Base-by-base conservation (phyloP, 2,888 invertebrate species). In the Labia minor region DNA sequence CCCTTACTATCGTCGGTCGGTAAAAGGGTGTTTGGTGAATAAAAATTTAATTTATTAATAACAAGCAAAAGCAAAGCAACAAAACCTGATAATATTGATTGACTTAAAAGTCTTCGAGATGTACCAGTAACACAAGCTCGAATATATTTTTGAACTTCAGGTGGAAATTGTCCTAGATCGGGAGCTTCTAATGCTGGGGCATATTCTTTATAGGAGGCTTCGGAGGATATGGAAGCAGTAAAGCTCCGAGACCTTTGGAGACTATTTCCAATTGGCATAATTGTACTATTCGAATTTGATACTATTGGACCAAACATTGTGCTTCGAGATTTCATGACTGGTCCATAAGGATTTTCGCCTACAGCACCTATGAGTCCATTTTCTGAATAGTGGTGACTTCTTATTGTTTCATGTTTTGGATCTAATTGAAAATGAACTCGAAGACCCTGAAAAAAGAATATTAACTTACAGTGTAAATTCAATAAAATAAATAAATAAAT, bases 91-190 rank as follows among this genome's bases (percentile, higher is more conserved):
- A 49, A 10, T n/a, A 49, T 49, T 4, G 49, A 49, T 49, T 49
- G 49, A 16, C 16, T 49, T 49, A 49, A 49, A n/a, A 49, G 49
- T 11, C 49, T 4, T 49, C n/a, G 14, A 14, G 6, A 49, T 8
- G 49, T 73, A 85, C 85, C 85, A 77, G 90, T 87, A 66, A 89
- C 80, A 33, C 92, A 90, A 74, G 86, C 85, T 72, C 88, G 86
- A 68, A 92, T 82, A 71, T 87, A 83, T 67, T 84, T 82, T 77
- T 89, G 89, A 71, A 90, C 85, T 71, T 89, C 88, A 0, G 83
- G 79, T 21, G 88, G 82, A 76, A 92, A 91, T 74, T 83, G 85
- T 14, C 88, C 90, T 69, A 92, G 81, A 73, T 90, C 89, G 0
- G 88, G 86, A 1, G 87, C 85, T 70, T 88, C 88, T 62, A 16